A percentile compares a stretch with the other conserved stretches of the same genome.
phyloP scores from a whole-genome alignment of 1,140 invertebrate genomes.

The Drosophila carrolli region DNA sequence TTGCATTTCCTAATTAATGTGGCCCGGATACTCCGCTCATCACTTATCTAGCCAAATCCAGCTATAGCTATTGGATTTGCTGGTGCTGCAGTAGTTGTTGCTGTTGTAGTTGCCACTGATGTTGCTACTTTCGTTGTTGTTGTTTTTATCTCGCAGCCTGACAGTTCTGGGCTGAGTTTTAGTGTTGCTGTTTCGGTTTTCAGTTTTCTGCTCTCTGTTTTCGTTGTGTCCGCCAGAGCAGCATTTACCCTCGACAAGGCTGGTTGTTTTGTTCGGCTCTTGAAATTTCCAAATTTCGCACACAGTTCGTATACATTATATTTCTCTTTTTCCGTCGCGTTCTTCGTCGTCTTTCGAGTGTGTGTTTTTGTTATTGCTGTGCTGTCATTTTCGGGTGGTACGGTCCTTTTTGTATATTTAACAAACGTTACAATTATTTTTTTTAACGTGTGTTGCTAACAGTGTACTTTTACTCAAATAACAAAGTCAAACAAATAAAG shows the following conservation, averaged over 20 bases:
- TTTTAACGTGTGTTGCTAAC: constrained; percentile 32
- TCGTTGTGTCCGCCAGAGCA: constrained; percentile 51
- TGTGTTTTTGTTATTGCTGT: constrained; percentile 39
- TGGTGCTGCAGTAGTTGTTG: neutral
- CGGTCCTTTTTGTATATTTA: constrained; percentile 13
- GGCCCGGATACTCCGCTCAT: neutral
- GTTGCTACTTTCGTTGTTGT: constrained; percentile 1
- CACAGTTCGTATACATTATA: constrained; percentile 10
- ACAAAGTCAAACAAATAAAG: constrained; percentile 73
- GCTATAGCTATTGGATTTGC: neutral
- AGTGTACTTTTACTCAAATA: constrained; percentile 45
- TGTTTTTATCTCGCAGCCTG: constrained; percentile 53
- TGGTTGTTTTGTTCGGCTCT: constrained; percentile 55
- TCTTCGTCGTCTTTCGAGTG: constrained; percentile 23
- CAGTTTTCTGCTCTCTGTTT: constrained; percentile 45
- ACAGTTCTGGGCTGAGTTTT: constrained; percentile 15
- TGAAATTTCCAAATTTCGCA: constrained; percentile 1
- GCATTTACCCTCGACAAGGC: constrained; percentile 67
- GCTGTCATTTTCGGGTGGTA: constrained; percentile 24
- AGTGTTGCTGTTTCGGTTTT: constrained; percentile 46
- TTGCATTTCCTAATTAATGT: no score
- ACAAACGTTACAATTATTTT: constrained; percentile 34
- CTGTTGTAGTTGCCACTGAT: neutral
- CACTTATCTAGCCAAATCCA: neutral
- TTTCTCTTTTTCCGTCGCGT: constrained; percentile 17